Base-by-base conservation (phyloP, 2,113 vertebrate genomes). In the Aptenodytes patagonicus region DNA sequence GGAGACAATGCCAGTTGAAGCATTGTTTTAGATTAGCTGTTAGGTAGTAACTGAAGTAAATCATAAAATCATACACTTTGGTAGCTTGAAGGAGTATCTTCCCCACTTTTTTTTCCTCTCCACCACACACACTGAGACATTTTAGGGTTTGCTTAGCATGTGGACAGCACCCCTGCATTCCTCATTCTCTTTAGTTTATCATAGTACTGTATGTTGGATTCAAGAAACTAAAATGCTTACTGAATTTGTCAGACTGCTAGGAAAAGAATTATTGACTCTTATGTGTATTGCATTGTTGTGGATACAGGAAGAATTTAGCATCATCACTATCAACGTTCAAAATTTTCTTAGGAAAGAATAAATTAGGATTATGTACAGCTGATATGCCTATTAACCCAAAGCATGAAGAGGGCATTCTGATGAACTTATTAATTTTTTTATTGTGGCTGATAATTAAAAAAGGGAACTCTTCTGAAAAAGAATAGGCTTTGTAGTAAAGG, bases 131-230 rank as follows among this genome's bases (percentile, higher is more conserved):
- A 25, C 20, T 25, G n/a, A 22, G 28, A 14, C 14, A 2, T 36
- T 85, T 31, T 21, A 32, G 32, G 5, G 6, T 36, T 89, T 34
- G 17, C 24, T 64, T 65, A 49, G 19, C 28, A 44, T 18, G 46
- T 11, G 21, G 9, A 17, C 3, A 9, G 4, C 15, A 32, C 8
- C 5, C 2, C 3, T 1, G 1, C 2, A 2, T 40, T 7, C 26
- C 6, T 7, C 4, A 7, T 52, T 57, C 15, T 42, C 49, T 51
- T 46, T 36, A 49, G 7, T 60, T 72, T 71, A 13, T 73, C 17
- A 4, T 3, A 40, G 19, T n/a, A 19, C 15, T 57, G 5, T 54
- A 6, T 47, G 14, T 36, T 64, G 86, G 47, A 65, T 75, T 77
- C n/a, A 81, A 77, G 66, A 93, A 93, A 91, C 73, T 47, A 58